Percentiles rank a stretch among this genome's conserved stretches.
These are phyloP conservation scores for Aphaenogaster floridana DNA, from an alignment of 1,140 invertebrate genomes.

Conservation along the genomic window DNA sequence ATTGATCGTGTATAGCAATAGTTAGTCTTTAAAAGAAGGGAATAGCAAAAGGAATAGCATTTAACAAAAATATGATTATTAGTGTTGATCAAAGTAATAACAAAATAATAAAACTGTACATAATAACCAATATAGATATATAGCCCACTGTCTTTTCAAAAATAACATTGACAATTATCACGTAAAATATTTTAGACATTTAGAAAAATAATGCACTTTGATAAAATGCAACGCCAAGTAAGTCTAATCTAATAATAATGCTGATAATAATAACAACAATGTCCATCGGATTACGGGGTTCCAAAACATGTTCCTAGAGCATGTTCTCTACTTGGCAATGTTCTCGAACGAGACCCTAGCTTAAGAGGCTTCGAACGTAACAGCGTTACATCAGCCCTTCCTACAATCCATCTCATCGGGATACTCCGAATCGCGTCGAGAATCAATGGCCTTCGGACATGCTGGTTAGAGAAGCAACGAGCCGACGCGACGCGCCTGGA, in stretches of 20 bases:
- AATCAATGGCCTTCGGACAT: slow-evolving; percentile 37
- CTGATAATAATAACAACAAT: neutral
- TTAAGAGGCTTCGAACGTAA: slow-evolving; percentile 7
- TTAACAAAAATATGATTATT: neutral
- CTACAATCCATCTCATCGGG: neutral
- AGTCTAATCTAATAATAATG: neutral
- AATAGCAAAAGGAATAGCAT: neutral
- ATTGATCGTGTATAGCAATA: neutral
- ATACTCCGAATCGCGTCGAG: neutral
- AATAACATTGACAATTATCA: neutral
- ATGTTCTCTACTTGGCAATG: neutral
- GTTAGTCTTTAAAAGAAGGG: neutral
- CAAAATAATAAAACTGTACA: neutral
- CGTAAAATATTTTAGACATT: neutral
- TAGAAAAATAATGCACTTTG: neutral
- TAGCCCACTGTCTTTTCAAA: neutral
- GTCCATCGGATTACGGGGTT: neutral
- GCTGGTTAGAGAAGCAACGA: slow-evolving; percentile 1
- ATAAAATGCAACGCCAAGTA: neutral
- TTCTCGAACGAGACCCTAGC: neutral
- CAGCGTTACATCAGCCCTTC: neutral
- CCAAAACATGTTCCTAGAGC: neutral
- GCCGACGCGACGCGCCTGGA: slow-evolving; percentile 24
- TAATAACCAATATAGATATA: neutral
- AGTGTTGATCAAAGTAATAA: neutral